Evolutionary conservation across 2,797 vertebrate species (phyloP), one percentile per base, ranked within the genome.

Genomic region (Xyrichtys novacula): DNA sequence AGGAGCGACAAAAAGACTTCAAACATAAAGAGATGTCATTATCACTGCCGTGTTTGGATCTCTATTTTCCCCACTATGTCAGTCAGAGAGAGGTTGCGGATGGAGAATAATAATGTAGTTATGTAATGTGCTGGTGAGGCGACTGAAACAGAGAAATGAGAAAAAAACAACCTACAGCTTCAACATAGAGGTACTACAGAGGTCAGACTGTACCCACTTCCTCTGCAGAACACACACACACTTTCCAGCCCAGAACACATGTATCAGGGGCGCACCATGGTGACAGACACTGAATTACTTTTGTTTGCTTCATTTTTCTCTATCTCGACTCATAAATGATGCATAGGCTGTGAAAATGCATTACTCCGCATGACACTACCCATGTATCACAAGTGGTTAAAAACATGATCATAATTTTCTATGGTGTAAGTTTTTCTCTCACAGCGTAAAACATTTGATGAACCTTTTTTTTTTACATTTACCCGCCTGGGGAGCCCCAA

Each of bases 31-130:
- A 74, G 56, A 14, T 75, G 89, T 88, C 60, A 78, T 92, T 85
- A 87, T 80, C 76, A 62, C 83, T 78, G 75, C 84, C 88, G 84
- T 89, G 84, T 91, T 90, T 85, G 81, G 85, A 80, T 85, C 78
- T 79, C 67, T 83, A 22, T 67, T 59, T 59, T 60, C 48, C 53
- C 68, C 17, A 46, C 69, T 65, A 59, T 80, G 82, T 78, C 80
- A 71, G 77, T 78, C 76, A 81, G 83, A 79, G 59, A 62, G 55
- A 74, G 65, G 57, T 67, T 80, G 63, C 55, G 65, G 58, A 82
- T 80, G 76, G 78, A 83, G 86, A 85, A 87, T 84, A 85, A 75
- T 85, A 71, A 43, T 23, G 49, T 23, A 40, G 76, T 88, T 89
- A 87, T 85, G 81, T 85, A 86, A 89, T 81, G 62, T 80, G 67